Conservation (phyloP, 2,888 invertebrate genomes). For the Napeogenes sylphis region DNA sequence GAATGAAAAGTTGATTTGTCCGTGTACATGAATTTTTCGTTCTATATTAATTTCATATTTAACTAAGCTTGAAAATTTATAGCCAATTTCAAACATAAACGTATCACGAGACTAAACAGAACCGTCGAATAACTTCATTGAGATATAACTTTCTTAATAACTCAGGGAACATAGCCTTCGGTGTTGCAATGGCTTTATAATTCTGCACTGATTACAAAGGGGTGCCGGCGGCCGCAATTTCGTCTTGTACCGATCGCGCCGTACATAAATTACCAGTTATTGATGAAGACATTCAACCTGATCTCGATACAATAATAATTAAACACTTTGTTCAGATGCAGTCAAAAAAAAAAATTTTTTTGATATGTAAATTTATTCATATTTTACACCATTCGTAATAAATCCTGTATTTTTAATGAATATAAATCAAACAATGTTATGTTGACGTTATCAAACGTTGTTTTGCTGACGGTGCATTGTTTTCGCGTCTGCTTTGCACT, state of each 20-base stretch:
- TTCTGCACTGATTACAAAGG: conserved; percentile 76
- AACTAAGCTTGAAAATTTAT: too few relatives aligned
- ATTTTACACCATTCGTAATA: neutral
- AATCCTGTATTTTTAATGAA: conserved; percentile 12
- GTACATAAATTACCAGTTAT: conserved; percentile 78
- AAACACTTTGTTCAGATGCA: conserved; percentile 2
- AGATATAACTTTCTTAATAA: conserved; percentile 61
- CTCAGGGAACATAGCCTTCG: conserved; percentile 58
- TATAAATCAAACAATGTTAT: conserved; percentile 22
- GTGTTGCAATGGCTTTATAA: conserved; percentile 74
- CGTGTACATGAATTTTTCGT: too few relatives aligned
- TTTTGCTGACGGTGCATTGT: conserved; percentile 59
- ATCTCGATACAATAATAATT: conserved; percentile 58
- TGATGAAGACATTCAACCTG: conserved; percentile 77
- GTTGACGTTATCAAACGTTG: conserved; percentile 43
- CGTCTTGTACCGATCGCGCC: conserved; percentile 74
- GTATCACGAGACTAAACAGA: conserved; percentile 34
- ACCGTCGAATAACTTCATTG: conserved; percentile 44
- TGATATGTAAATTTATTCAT: neutral
- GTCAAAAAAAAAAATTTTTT: neutral
- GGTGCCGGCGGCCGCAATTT: conserved; percentile 81
- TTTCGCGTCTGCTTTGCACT: conserved; percentile 73
- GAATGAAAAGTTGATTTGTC: too few relatives aligned
- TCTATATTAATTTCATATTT: too few relatives aligned
- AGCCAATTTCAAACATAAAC: too few relatives aligned